Base-by-base conservation (phyloP, 2,888 invertebrate species). In the Cheilosia vernalis region DNA sequence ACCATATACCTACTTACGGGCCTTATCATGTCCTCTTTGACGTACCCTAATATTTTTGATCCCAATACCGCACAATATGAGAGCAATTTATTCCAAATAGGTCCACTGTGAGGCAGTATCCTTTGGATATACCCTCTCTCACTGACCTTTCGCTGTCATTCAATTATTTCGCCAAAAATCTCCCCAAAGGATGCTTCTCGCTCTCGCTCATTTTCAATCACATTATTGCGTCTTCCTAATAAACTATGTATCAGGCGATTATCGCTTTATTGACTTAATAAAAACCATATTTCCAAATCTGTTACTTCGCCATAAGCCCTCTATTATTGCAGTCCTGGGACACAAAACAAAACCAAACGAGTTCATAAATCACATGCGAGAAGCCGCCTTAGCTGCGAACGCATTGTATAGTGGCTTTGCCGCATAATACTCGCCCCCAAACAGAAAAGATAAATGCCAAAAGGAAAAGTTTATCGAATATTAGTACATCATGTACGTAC, bases 351-450 rank as follows among this genome's bases (percentile, higher is more conserved):
- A 69, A 55, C 15, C 58, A 55, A 81, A 60, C 56, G 55, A 81
- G 76, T 81, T 81, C 67, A 85, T 85, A 85, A 85, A 85, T 85
- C 85, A 85, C 76, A 80, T 13, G 13, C 63, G 63, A 66, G 30
- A 9, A 30, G 30, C 27, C 7, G 74, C 60, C 55, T 60, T 58
- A 53, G 51, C 61, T 56, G 30, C 13, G 37, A 74, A 64, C 64
- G 24, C 61, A 53, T 44, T 44, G 51, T 61, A 21, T 66, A 81
- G 85, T 85, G 85, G 85, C 81, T 85, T 77, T 76, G 67, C 85
- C 85, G 77, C 85, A 81, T 77, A 67, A 78, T 83, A 63, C 74
- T 53, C 27, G 19, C 17, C 53, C 2, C 15, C 37, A 19, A 4
- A 19, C 27, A 2, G 13, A 10, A 47, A 27, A 53, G n/a, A 47